Conservation (phyloP, 2,113 vertebrate genomes). For the Gracilinanus agilis region DNA sequence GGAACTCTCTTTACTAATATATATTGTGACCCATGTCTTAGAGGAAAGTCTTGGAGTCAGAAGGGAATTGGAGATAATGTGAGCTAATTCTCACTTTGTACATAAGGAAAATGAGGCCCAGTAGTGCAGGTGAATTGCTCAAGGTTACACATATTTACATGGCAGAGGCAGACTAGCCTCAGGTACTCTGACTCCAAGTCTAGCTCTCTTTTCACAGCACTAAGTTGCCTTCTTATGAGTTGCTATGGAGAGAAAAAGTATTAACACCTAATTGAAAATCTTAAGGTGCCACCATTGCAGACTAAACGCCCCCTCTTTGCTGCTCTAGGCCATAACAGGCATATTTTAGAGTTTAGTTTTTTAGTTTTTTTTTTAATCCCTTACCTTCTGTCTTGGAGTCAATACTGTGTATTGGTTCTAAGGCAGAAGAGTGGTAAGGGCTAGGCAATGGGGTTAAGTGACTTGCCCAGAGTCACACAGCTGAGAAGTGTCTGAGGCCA, state of each 20-base stretch:
- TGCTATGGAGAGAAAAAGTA: not conserved
- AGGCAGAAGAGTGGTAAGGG: no score
- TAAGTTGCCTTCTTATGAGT: not conserved
- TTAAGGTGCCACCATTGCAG: conserved; percentile 47
- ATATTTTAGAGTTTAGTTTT: conserved; percentile 38
- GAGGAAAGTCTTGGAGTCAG: not conserved
- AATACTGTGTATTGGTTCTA: no score
- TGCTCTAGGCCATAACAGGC: not conserved
- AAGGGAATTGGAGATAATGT: not conserved
- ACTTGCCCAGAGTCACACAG: no score
- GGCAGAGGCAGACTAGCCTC: not conserved
- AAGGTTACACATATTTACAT: not conserved
- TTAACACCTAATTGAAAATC: not conserved
- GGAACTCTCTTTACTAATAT: not conserved
- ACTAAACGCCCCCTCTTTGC: conserved; percentile 37
- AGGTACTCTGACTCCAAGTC: not conserved
- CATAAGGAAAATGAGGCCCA: not conserved
- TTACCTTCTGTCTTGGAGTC: no score
- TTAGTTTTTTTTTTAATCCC: no score
- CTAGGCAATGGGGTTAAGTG: no score
- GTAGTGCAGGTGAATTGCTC: not conserved
- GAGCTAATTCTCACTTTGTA: not conserved
- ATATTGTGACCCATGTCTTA: not conserved
- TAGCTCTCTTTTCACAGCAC: no score
- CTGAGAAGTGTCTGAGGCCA: no score